phyloP scores from a whole-genome alignment of 2,113 vertebrate species.

The Pseudopodoces humilis region DNA sequence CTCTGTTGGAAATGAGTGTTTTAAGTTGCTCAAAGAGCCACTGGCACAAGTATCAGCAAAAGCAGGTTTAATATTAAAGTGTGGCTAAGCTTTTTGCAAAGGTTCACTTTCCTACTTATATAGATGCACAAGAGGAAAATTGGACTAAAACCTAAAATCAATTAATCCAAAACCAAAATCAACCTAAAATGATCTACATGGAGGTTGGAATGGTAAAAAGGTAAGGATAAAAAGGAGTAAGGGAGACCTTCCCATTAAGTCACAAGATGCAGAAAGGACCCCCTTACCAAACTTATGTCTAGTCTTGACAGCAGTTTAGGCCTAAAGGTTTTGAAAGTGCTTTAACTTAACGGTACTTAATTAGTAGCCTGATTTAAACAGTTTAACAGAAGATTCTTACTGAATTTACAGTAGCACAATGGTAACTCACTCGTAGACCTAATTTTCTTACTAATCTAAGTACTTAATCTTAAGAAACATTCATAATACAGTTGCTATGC shows the following conservation, averaged over 20 bases:
- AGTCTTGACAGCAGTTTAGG: neutral
- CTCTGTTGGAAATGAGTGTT: neutral
- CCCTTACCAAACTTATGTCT: neutral
- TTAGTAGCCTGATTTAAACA: neutral
- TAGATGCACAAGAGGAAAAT: neutral
- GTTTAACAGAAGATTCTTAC: neutral
- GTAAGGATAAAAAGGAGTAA: neutral
- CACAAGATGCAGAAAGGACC: neutral
- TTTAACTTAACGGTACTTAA: neutral
- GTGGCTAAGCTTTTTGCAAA: accelerated
- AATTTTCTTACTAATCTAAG: neutral
- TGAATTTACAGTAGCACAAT: neutral
- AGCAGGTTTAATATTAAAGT: neutral
- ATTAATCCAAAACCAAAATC: neutral
- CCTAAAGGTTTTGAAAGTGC: neutral
- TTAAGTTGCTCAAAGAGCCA: accelerated
- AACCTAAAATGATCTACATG: neutral
- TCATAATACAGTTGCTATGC: neutral
- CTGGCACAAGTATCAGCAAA: neutral
- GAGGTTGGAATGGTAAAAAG: neutral
- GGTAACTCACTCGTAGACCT: neutral
- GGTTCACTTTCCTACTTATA: neutral
- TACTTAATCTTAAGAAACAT: neutral
- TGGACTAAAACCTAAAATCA: neutral
- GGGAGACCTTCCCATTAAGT: neutral